phyloP scores from a whole-genome alignment of 2,797 vertebrate genomes.

The Lacerta viridis region DNA sequence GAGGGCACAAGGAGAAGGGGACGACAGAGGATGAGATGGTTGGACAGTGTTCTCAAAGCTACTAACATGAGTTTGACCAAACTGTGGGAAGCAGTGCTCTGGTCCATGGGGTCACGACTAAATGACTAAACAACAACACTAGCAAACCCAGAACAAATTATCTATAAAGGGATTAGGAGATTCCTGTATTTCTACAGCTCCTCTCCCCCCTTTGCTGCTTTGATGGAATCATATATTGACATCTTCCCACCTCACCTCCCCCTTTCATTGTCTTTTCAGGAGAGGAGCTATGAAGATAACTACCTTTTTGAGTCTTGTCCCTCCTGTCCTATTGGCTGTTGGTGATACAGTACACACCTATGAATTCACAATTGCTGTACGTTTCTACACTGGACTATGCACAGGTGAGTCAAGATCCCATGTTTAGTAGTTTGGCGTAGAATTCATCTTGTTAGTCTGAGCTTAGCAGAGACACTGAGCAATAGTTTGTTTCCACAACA shows the following conservation, averaged over 20 bases:
- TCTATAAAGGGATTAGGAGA: neutral
- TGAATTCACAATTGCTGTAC: conserved; percentile 5
- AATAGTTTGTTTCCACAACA: neutral
- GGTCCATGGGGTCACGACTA: too few species aligned
- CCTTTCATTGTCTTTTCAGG: conserved; percentile 2
- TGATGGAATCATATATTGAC: neutral
- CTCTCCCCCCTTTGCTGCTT: neutral
- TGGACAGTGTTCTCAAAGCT: too few species aligned
- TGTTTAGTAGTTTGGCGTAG: neutral
- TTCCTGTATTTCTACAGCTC: neutral
- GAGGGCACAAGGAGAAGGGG: too few species aligned
- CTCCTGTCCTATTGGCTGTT: neutral
- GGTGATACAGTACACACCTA: neutral
- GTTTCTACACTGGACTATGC: neutral
- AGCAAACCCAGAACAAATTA: neutral
- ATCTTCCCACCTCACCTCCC: neutral
- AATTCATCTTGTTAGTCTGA: too few species aligned
- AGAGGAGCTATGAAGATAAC: neutral
- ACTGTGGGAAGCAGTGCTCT: too few species aligned
- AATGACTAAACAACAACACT: too few species aligned
- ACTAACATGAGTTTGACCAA: too few species aligned
- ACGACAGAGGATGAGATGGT: too few species aligned
- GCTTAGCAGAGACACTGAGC: neutral
- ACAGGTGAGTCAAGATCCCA: neutral
- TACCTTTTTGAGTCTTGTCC: neutral